Percentiles rank a stretch among this genome's conserved stretches.
Conservation (phyloP, 2,113 vertebrate species). For the Antechinus flavipes region DNA sequence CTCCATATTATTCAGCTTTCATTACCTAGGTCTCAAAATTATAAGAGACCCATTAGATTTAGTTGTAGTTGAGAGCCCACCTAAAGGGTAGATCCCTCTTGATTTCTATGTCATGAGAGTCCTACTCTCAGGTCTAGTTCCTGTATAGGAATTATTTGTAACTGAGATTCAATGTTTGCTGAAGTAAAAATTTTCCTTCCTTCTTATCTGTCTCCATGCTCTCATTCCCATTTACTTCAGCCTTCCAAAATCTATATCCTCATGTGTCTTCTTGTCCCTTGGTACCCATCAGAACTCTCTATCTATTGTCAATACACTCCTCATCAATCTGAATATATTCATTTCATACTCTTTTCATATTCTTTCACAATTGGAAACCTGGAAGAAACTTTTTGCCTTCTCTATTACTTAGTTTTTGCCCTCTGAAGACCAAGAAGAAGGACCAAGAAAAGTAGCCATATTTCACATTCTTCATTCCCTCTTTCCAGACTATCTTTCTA, state of each 20-base stretch:
- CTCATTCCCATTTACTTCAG: background rate
- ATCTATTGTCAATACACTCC: background rate
- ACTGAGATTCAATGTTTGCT: background rate
- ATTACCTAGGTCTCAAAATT: background rate
- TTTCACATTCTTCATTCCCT: too few relatives aligned
- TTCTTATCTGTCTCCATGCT: background rate
- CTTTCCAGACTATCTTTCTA: too few relatives aligned
- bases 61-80: background rate
- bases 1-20: too few relatives aligned
- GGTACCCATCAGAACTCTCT: background rate
- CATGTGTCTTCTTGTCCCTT: background rate
- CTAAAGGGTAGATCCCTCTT: background rate
- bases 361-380: background rate
- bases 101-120: background rate
- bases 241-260: background rate
- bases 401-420: too few relatives aligned
- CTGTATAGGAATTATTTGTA: too few relatives aligned
- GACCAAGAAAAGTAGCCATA: too few relatives aligned
- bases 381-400: too few relatives aligned
- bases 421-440: too few relatives aligned
- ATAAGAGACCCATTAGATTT: background rate
- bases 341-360: background rate
- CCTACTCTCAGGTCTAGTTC: background rate
- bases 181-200: background rate
- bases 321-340: background rate